Percentiles rank a stretch among this genome's conserved stretches.
phyloP scores from a whole-genome alignment of 2,888 invertebrate genomes.

The Azorinus chamasolen region DNA sequence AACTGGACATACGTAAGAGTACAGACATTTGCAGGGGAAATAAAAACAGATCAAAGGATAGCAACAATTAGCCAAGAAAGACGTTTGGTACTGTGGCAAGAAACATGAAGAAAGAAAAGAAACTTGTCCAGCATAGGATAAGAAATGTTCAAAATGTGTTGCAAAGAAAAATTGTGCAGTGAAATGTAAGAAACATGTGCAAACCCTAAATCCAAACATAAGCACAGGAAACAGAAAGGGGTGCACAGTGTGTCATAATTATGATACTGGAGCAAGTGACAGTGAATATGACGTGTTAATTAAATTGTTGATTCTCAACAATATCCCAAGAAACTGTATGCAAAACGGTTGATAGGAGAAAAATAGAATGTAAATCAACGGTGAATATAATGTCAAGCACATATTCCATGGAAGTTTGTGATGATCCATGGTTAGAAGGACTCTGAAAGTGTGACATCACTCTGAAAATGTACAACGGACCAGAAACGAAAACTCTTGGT shows the following conservation, averaged over 20 bases:
- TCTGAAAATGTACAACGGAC: conserved; percentile 41
- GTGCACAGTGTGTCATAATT: not conserved
- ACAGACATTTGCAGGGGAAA: conserved; percentile 26
- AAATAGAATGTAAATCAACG: conserved; percentile 27
- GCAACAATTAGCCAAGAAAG: conserved; percentile 37
- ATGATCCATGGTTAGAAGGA: conserved; percentile 13
- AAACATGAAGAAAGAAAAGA: conserved; percentile 12
- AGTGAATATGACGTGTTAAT: not conserved
- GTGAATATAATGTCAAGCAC: conserved; percentile 38
- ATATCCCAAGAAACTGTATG: conserved; percentile 23
- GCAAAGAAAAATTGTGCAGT: conserved; percentile 18
- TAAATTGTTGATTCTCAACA: not conserved
- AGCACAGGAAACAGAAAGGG: too few relatives aligned
- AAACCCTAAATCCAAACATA: not conserved
- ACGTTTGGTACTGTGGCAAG: not conserved
- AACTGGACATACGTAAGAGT: conserved; percentile 25
- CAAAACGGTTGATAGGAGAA: conserved; percentile 15
- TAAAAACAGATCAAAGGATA: conserved; percentile 22
- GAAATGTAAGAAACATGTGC: not conserved
- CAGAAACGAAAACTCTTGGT: conserved; percentile 35
- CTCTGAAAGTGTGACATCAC: conserved; percentile 16
- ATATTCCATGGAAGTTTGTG: conserved; percentile 14
- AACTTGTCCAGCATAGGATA: conserved; percentile 21
- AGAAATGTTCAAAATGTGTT: conserved; percentile 22
- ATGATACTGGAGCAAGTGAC: not conserved